Base-by-base conservation (phyloP, 1,140 invertebrate species). In the Drosophila tsacasi region DNA sequence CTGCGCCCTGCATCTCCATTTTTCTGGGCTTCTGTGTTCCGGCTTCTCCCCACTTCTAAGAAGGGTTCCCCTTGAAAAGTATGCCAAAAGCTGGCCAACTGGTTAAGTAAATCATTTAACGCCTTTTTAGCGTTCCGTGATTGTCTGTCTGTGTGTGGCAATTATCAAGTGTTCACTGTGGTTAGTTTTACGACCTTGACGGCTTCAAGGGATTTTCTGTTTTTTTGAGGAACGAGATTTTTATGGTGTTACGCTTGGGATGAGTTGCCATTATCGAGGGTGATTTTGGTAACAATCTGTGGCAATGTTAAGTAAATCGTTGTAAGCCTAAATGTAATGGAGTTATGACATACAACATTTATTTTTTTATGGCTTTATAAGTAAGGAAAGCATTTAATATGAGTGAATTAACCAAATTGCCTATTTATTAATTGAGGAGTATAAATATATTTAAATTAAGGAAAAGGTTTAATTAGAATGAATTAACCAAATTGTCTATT, bases 91-190 rank as follows among this genome's bases (percentile, higher is more conserved):
- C 46, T 44, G 44, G 60, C 60, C 64, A 76, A 81, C 76, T 79
- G 85, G 84, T 76, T 81, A 89, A 89, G 85, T 89, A 81, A 84
- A 87, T 89, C 82, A 89, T 72, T 87, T 89, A 84, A 89, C 85
- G 84, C 81, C 78, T 84, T 83, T 85, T 90, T 54, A 57, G 54
- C 64, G 44, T 83, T 80, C 19, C 30, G 30, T 54, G 50, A 3
- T 3, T 32, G 27, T 30, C 32, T 47, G 32, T 64, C 35, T 37
- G 59, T 67, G 49, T 71, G 76, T 57, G 60, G 35, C 50, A 65
- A 76, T 77, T 79, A 79, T 82, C 62, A 75, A 76, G 83, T 85
- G 64, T 55, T 74, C 50, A 66, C 44, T 63, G 60, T 77, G 74
- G 55, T 61, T 68, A 61, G 27, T 74, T 50, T 74, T 73, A 73